Conservation (phyloP, 2,113 vertebrate genomes). For the Scomber japonicus region DNA sequence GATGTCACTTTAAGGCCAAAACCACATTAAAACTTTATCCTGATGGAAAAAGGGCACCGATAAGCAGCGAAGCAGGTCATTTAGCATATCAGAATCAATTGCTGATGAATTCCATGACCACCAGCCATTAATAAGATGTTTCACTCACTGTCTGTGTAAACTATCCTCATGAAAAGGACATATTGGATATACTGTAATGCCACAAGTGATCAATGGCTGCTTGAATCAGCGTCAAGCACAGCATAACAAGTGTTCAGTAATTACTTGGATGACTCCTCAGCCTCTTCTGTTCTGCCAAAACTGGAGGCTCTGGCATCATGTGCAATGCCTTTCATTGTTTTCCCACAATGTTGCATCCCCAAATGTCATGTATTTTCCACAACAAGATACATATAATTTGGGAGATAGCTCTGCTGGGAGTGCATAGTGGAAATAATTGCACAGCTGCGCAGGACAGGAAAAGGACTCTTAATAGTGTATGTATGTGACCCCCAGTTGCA, state of each 20-base stretch:
- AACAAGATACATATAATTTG: constrained; percentile 76
- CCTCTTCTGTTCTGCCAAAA: constrained; percentile 64
- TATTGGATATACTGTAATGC: constrained; percentile 22
- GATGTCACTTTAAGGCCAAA: constrained; percentile 17
- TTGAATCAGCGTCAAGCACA: constrained; percentile 41
- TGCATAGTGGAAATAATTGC: constrained; percentile 72
- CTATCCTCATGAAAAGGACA: constrained; percentile 1
- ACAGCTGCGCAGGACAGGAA: constrained; percentile 71
- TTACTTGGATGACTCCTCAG: constrained; percentile 63
- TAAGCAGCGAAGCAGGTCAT: background rate
- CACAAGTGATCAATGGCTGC: constrained; percentile 50
- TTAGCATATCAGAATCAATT: constrained; percentile 15
- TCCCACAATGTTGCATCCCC: constrained; percentile 57
- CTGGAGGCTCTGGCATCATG: constrained; percentile 54
- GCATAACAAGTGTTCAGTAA: constrained; percentile 64
- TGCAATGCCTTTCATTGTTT: constrained; percentile 56
- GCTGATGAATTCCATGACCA: background rate
- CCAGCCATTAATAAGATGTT: background rate
- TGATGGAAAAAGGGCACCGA: constrained; percentile 7
- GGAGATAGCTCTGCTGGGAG: constrained; percentile 59
- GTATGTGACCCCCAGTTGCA: constrained; percentile 49
- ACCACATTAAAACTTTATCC: constrained; percentile 9
- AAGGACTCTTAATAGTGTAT: constrained; percentile 50
- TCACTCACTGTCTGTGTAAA: background rate
- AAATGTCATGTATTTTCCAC: constrained; percentile 75